Conservation (phyloP, 2,113 vertebrate genomes). For the Asarcornis scutulata region DNA sequence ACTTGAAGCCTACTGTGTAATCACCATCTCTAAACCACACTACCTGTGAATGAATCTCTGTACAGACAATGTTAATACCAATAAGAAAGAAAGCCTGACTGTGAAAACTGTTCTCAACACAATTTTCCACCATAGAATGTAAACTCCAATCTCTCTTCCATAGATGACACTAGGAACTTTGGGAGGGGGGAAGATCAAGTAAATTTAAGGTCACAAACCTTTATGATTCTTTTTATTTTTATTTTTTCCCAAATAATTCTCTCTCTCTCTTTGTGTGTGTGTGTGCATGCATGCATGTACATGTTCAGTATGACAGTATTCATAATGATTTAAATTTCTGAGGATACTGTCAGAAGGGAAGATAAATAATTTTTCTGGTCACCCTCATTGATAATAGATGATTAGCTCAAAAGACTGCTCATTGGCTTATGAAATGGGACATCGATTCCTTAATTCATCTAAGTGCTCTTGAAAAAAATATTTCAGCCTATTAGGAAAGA, state of each 20-base stretch:
- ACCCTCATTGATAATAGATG: neutral
- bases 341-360: neutral
- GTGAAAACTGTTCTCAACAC: neutral
- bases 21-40: neutral
- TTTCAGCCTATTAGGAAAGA: neutral
- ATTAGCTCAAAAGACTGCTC: neutral
- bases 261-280: neutral
- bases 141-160: neutral
- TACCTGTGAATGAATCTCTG: neutral
- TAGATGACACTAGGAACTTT: neutral
- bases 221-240: neutral
- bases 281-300: neutral
- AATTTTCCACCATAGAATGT: neutral
- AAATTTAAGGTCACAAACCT: neutral
- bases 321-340: neutral
- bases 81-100: neutral
- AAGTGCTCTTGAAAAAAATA: neutral
- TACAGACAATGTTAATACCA: neutral
- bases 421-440: neutral
- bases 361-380: neutral
- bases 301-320: neutral
- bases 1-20: neutral
- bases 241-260: neutral
- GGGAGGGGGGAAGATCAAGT: neutral
- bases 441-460: neutral